A percentile compares a stretch with the other conserved stretches of the same genome.
phyloP scores from a whole-genome alignment of 2,888 invertebrate genomes.

The Agapetus fuscipes region DNA sequence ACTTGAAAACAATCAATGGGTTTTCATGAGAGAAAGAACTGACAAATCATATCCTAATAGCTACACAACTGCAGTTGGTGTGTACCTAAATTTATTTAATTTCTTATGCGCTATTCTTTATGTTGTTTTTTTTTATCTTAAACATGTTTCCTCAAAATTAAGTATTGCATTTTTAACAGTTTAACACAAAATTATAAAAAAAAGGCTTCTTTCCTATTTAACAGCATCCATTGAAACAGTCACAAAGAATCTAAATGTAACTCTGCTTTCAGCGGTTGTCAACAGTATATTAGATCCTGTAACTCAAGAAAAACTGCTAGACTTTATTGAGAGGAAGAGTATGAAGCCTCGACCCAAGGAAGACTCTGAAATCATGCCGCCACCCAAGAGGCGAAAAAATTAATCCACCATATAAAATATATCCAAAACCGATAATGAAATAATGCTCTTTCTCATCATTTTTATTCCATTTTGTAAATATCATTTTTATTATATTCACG shows the following conservation, averaged over 20 bases:
- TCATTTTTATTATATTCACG: background rate
- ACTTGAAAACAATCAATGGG: constrained; percentile 73
- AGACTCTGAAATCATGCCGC: constrained; percentile 62
- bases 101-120: too few species aligned
- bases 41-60: constrained; percentile 97
- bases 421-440: too few species aligned
- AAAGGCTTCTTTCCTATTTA: too few species aligned
- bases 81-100: too few species aligned
- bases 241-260: too few species aligned
- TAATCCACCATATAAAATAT: constrained; percentile 5
- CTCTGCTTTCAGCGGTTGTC: constrained; percentile 64
- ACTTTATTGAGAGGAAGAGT: constrained; percentile 58
- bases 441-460: background rate
- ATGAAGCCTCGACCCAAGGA: too few species aligned
- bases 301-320: constrained; percentile 69
- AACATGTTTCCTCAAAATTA: too few species aligned
- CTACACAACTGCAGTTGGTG: constrained; percentile 71
- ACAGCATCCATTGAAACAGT: too few species aligned
- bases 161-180: too few species aligned
- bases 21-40: constrained; percentile 88
- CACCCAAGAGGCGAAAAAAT: constrained; percentile 30
- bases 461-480: background rate
- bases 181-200: too few species aligned
- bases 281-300: constrained; percentile 77
- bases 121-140: too few species aligned